Evolutionary conservation across 2,888 invertebrate species (phyloP), one percentile per base, ranked within the genome.

Genomic region (Eulithis testata): DNA sequence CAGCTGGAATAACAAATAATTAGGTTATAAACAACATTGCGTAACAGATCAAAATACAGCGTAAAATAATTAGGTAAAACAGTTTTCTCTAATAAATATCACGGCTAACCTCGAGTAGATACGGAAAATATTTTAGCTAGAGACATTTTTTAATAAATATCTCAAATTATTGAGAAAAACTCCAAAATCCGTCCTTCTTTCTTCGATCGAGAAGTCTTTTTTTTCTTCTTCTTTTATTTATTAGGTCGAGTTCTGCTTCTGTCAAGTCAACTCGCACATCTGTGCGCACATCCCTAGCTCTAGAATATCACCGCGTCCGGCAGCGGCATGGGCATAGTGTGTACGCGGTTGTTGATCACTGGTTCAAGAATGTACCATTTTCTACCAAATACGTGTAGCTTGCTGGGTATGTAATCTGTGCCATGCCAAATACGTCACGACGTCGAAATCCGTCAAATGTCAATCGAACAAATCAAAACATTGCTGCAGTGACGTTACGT

Each of bases 111-210:
- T 87, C 90, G 79, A 73, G 89, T 85, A 44, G 91, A 84, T 57
- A 94, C 72, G 43, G 94, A 93, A 88, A 94, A 94, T 85, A 94
- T 79, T 87, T 94, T 94, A 50, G 89, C 86, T 71, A 93, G 77
- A 65, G 93, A 91, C 94, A 94, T 94, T 82, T 75, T 84, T 63
- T 60, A 62, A 44, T 64, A 57, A 64, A 56, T 55, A 21, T 63
- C 50, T 60, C 72, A 67, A 66, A 43, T 54, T 52, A 47, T 66
- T 71, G 63, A 56, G 58, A 57, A 71, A 71, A 51, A 60, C 63
- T 54, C 65, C 1, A 72, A 65, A 65, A 62, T 56, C 65, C 59
- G 57, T 68, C 53, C 65, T 56, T n/a, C n/a, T n/a, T n/a, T n/a
- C n/a, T 3, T 31, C 31, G 31, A 31, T 31, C 31, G 31, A 31